A percentile compares a stretch with the other conserved stretches of the same genome.
phyloP scores from a whole-genome alignment of 2,888 invertebrate genomes.

The Nipponacmea schrenckii region DNA sequence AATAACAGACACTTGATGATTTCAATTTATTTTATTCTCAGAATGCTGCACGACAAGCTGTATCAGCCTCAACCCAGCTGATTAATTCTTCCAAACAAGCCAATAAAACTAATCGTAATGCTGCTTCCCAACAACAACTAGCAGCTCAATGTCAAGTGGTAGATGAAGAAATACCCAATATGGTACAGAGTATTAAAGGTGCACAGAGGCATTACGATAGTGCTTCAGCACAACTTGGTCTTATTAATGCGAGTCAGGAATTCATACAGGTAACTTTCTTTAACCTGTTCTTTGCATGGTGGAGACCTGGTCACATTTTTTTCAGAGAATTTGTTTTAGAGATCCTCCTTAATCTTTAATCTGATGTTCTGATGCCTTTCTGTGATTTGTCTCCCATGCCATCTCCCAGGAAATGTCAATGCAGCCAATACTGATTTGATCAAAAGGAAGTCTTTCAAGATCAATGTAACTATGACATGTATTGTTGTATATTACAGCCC shows the following conservation, averaged over 20 bases:
- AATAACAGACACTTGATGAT: not conserved
- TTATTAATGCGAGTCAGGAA: conserved; percentile 85
- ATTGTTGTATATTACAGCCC: conserved; percentile 54
- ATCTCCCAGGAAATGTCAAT: no score
- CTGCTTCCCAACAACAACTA: conserved; percentile 78
- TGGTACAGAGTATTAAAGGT: conserved; percentile 81
- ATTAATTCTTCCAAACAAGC: conserved; percentile 89
- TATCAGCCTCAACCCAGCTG: conserved; percentile 89
- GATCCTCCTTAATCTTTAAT: not conserved
- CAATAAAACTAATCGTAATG: conserved; percentile 75
- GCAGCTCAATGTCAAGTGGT: conserved; percentile 81
- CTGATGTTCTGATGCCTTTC: no score
- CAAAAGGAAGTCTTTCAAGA: no score
- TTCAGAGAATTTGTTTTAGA: no score
- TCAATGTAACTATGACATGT: no score
- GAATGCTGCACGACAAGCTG: conserved; percentile 83
- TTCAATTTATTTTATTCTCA: conserved; percentile 34
- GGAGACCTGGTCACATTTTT: no score
- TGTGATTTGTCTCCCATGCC: no score
- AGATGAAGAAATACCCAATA: conserved; percentile 81
- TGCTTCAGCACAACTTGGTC: conserved; percentile 80
- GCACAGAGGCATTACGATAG: conserved; percentile 78
- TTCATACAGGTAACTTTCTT: conserved; percentile 79
- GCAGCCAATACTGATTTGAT: no score
- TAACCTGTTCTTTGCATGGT: not conserved